phyloP scores from a whole-genome alignment of 2,888 invertebrate species.

The Zaprionus bogoriensis region DNA sequence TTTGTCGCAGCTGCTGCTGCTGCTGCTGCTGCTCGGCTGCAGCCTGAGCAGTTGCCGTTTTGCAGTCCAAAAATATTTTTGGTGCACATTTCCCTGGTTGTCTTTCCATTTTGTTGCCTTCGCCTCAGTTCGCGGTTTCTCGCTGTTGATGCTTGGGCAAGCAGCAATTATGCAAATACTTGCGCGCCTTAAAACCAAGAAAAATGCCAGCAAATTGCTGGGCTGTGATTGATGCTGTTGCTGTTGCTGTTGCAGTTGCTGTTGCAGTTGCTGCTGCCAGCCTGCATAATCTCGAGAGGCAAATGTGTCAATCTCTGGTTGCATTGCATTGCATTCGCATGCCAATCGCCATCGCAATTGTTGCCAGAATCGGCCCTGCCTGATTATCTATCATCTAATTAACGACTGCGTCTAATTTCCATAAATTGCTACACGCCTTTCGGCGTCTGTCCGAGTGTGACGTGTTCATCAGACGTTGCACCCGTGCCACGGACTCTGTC shows the following conservation, averaged over 20 bases:
- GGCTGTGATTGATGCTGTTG: slow-evolving; percentile 62
- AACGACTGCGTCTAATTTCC: slow-evolving; percentile 34
- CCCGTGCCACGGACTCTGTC: slow-evolving; percentile 36
- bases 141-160: slow-evolving; percentile 50
- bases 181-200: slow-evolving; percentile 62
- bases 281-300: slow-evolving; percentile 5
- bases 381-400: slow-evolving; percentile 43
- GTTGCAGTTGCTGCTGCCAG: slow-evolving; percentile 19
- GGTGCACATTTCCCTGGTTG: slow-evolving; percentile 57
- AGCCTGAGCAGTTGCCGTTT: slow-evolving; percentile 23
- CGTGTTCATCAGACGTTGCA: slow-evolving; percentile 76
- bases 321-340: too few species aligned
- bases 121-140: slow-evolving; percentile 23
- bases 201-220: slow-evolving; percentile 66
- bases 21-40: slow-evolving; percentile 4
- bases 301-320: slow-evolving; percentile 18
- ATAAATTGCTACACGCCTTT: slow-evolving; percentile 50
- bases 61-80: slow-evolving; percentile 52
- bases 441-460: slow-evolving; percentile 56
- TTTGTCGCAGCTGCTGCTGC: slow-evolving; percentile 35
- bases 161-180: slow-evolving; percentile 75
- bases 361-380: slow-evolving; percentile 15
- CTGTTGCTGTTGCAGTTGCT: slow-evolving; percentile 7
- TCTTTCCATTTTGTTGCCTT: slow-evolving; percentile 5
- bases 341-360: neutral